Conservation (phyloP, 2,113 vertebrate species). For the Apodemus speciosus region DNA sequence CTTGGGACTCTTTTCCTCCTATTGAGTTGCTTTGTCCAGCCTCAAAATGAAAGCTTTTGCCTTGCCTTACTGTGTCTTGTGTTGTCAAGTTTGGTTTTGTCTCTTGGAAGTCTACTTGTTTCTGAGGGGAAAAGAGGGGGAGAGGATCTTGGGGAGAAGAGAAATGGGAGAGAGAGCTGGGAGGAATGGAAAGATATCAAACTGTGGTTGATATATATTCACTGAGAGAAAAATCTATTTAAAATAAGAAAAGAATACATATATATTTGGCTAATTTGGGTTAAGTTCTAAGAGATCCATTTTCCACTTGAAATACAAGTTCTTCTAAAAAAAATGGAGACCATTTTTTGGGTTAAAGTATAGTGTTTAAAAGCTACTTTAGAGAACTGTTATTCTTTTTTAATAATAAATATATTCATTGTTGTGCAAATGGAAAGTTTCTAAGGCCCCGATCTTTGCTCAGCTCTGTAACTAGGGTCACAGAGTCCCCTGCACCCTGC, state of each 20-base stretch:
- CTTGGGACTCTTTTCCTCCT: background rate
- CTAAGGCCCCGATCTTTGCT: background rate
- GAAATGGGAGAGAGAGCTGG: background rate
- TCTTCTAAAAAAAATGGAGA: background rate
- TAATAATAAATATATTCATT: background rate
- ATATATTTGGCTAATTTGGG: background rate
- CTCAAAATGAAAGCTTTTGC: background rate
- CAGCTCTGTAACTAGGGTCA: background rate
- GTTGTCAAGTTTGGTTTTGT: background rate
- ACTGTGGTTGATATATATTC: background rate
- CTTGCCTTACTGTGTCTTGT: background rate
- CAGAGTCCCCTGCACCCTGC: rapidly evolving
- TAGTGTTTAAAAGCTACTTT: background rate
- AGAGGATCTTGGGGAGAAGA: no score
- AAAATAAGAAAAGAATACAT: background rate
- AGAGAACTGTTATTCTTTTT: background rate
- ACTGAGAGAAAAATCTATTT: background rate
- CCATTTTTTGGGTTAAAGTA: background rate
- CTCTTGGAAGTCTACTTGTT: background rate
- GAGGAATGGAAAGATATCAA: background rate
- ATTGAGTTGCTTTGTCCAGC: background rate
- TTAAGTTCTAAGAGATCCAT: background rate
- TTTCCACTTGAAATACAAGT: background rate
- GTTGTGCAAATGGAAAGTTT: background rate
- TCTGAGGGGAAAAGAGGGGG: background rate